These are phyloP conservation scores for Anser brachyrhynchus DNA, from an alignment of 2,113 vertebrate species.

Conservation along the genomic window DNA sequence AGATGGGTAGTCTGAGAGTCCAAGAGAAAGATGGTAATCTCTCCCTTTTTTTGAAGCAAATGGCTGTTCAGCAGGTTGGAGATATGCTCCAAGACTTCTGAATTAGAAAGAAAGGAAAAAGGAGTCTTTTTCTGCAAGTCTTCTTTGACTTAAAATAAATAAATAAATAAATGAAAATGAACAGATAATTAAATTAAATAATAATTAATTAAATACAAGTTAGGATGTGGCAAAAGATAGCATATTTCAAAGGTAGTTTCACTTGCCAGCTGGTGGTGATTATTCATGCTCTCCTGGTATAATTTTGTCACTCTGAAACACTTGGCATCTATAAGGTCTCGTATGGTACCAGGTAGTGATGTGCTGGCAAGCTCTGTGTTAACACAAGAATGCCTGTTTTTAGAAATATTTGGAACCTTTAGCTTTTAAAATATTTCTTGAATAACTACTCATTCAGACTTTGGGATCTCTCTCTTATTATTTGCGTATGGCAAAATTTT, in stretches of 20 bases:
- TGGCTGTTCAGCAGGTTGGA: background rate
- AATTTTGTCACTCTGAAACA: background rate
- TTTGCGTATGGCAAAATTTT: background rate
- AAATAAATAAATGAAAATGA: background rate
- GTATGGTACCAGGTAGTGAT: background rate
- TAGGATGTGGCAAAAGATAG: background rate
- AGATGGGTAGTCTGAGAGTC: accelerated
- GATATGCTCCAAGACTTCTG: background rate
- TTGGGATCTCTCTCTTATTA: background rate
- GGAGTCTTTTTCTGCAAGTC: accelerated
- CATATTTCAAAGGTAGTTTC: background rate
- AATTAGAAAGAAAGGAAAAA: background rate
- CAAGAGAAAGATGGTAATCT: background rate
- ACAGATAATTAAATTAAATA: background rate
- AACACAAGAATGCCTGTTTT: background rate
- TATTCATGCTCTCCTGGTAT: no score
- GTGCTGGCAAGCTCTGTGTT: background rate
- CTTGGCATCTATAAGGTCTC: background rate
- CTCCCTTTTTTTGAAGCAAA: background rate
- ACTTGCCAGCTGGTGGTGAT: background rate
- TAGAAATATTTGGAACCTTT: background rate
- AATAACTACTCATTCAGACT: background rate
- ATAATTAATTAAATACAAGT: background rate
- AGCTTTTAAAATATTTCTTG: background rate
- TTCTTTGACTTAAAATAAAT: background rate